A percentile compares a stretch with the other conserved stretches of the same genome.
Conservation (phyloP, 2,888 invertebrate species). For the Galeruca laticollis region DNA sequence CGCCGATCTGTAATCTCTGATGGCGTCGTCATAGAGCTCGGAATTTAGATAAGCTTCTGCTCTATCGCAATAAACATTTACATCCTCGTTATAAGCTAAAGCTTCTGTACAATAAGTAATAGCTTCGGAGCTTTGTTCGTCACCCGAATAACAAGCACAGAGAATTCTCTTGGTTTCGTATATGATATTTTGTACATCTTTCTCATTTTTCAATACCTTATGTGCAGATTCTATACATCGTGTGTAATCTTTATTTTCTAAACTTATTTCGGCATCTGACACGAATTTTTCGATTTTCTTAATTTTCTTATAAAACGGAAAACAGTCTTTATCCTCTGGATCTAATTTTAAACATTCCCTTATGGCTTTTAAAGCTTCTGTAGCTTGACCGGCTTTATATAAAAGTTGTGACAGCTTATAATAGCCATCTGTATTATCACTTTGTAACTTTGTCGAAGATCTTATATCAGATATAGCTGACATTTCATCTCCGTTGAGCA, state of each 20-base stretch:
- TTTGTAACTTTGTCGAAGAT: constrained; percentile 88
- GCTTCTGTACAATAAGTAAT: constrained; percentile 84
- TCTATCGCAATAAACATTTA: constrained; percentile 86
- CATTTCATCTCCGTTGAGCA: constrained; percentile 80
- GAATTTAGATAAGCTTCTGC: constrained; percentile 90
- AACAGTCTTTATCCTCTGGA: constrained; percentile 97
- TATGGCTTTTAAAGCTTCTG: constrained; percentile 91
- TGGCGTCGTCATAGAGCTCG: constrained; percentile 95
- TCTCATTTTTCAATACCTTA: constrained; percentile 77
- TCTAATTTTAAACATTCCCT: constrained; percentile 97
- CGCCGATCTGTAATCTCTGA: constrained; percentile 88
- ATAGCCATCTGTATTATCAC: constrained; percentile 92
- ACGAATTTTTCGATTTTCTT: constrained; percentile 91
- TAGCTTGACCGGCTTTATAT: constrained; percentile 92
- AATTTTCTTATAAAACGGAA: constrained; percentile 94
- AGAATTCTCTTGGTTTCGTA: constrained; percentile 81
- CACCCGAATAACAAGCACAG: constrained; percentile 83
- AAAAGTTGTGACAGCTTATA: constrained; percentile 85
- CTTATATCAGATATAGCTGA: constrained; percentile 92
- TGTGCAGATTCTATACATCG: constrained; percentile 79
- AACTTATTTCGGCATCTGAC: constrained; percentile 74
- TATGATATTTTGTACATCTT: constrained; percentile 77
- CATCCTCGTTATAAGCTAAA: constrained; percentile 79
- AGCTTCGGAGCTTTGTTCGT: constrained; percentile 80
- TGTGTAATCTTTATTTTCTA: constrained; percentile 74